Percentiles rank a stretch among this genome's conserved stretches.
These are phyloP conservation scores for Archilochus colubris DNA, from an alignment of 2,113 vertebrate genomes.

Conservation along the genomic window DNA sequence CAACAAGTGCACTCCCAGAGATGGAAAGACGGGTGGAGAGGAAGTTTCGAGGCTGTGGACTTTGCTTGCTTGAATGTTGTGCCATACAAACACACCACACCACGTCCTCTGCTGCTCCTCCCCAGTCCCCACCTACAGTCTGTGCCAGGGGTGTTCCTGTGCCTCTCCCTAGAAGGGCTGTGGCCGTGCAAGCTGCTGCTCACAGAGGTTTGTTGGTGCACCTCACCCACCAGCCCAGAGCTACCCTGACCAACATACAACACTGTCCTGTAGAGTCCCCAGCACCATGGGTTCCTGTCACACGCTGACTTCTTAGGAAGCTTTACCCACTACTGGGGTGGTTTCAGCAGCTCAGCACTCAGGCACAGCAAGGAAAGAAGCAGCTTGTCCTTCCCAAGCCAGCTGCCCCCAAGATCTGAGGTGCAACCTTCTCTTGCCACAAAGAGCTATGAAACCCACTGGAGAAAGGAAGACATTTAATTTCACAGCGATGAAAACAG, in stretches of 20 bases:
- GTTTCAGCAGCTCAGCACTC: neutral
- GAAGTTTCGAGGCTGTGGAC: neutral
- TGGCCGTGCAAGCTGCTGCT: no score
- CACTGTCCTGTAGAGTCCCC: accelerated
- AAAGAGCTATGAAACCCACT: neutral
- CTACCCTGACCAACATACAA: neutral
- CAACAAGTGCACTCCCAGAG: neutral
- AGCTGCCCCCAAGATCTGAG: neutral
- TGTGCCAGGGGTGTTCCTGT: neutral
- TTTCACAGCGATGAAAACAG: neutral
- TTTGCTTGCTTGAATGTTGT: neutral
- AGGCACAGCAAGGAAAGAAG: neutral
- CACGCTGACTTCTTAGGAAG: neutral
- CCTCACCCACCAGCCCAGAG: neutral
- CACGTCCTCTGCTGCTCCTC: neutral
- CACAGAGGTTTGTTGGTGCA: neutral
- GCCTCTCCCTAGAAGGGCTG: neutral
- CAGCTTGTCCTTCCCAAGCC: neutral
- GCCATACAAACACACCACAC: neutral
- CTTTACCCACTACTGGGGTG: neutral
- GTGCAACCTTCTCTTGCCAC: neutral
- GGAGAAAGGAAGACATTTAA: neutral
- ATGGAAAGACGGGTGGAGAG: neutral
- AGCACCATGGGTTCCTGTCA: neutral
- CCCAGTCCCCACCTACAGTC: accelerated